Percentiles rank a stretch among this genome's conserved stretches.
These are phyloP conservation scores for Drosophila subpulchrella DNA, from an alignment of 1,140 invertebrate species.

Conservation along the genomic window DNA sequence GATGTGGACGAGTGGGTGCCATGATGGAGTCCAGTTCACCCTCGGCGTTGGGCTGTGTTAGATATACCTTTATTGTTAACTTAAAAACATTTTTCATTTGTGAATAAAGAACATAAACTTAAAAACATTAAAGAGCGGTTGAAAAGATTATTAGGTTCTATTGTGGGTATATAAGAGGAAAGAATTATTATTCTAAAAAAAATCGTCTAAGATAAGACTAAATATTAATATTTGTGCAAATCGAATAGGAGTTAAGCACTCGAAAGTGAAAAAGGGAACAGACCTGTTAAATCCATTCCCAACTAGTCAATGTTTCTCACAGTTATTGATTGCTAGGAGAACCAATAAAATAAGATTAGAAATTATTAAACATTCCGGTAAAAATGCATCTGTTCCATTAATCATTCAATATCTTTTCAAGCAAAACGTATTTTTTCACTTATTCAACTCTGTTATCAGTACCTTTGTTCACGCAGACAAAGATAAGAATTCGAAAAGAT, in stretches of 20 bases:
- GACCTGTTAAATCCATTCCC: too few relatives aligned
- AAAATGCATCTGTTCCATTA: not conserved
- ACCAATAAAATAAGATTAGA: too few relatives aligned
- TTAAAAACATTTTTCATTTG: constrained; percentile 9
- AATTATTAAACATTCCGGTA: not conserved
- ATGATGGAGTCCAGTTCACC: constrained; percentile 10
- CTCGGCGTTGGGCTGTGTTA: constrained; percentile 52
- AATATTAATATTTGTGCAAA: too few relatives aligned
- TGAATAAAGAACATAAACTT: constrained; percentile 49
- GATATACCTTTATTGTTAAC: constrained; percentile 52
- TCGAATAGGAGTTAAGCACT: too few relatives aligned
- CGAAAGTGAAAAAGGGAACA: too few relatives aligned
- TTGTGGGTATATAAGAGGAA: not conserved
- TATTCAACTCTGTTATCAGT: not conserved
- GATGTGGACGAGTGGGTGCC: constrained; percentile 70
- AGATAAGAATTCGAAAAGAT: not conserved
- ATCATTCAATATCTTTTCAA: not conserved
- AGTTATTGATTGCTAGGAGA: too few relatives aligned
- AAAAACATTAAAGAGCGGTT: too few relatives aligned
- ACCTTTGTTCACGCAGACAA: not conserved
- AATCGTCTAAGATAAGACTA: too few relatives aligned
- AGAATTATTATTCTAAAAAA: too few relatives aligned
- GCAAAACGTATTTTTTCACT: not conserved
- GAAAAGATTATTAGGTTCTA: not conserved
- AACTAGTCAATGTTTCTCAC: too few relatives aligned